These are phyloP conservation scores for Oreocharis arfaki DNA, from an alignment of 2,113 vertebrate genomes.

Conservation along the genomic window DNA sequence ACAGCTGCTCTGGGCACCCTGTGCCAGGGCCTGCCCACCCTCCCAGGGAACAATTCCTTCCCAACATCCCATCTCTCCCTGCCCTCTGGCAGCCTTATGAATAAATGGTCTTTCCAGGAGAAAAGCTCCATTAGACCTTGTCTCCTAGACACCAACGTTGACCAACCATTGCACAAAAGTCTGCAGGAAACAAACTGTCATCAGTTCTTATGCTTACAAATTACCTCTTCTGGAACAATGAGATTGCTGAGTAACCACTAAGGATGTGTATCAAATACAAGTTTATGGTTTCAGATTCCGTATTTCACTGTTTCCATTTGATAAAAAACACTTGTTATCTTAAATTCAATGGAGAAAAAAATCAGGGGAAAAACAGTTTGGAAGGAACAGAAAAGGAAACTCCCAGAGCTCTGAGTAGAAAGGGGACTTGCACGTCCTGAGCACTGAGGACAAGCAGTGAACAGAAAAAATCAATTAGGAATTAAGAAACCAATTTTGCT, in stretches of 20 bases:
- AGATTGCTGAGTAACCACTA: background rate
- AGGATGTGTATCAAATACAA: background rate
- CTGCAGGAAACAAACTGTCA: background rate
- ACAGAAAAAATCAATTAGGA: background rate
- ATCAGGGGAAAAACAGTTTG: background rate
- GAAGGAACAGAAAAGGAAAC: slow-evolving; percentile 5
- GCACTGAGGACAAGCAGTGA: background rate
- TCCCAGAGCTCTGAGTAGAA: background rate
- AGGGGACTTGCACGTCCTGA: background rate
- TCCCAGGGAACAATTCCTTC: rapidly evolving
- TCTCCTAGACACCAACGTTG: background rate
- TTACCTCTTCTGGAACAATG: background rate
- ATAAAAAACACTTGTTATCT: background rate
- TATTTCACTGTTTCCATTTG: background rate
- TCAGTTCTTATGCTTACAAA: background rate
- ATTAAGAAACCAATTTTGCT: background rate
- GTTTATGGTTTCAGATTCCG: background rate
- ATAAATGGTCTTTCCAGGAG: background rate
- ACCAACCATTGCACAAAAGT: background rate
- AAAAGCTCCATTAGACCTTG: background rate
- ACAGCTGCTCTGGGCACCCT: background rate
- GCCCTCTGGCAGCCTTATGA: background rate
- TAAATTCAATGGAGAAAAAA: background rate
- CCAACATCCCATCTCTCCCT: background rate
- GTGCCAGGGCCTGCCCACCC: background rate